Conservation (phyloP, 2,113 vertebrate species). For the Mixornis gularis region DNA sequence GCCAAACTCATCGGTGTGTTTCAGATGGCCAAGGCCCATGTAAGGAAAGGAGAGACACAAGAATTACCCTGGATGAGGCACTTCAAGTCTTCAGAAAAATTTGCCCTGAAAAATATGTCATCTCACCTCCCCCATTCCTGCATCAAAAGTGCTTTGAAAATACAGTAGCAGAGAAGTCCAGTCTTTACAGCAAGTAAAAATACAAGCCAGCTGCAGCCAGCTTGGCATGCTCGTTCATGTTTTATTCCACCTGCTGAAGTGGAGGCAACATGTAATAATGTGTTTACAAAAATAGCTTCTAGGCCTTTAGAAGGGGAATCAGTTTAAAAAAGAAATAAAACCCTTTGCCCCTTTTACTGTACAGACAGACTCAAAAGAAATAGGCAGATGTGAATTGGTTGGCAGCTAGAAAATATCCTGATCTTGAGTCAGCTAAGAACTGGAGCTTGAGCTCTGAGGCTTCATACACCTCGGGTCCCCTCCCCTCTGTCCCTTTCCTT, state of each 20-base stretch:
- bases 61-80: not conserved
- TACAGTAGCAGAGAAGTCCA: not conserved
- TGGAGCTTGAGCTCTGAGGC: not conserved
- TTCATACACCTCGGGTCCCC: not conserved
- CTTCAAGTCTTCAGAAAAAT: not conserved
- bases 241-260: not conserved
- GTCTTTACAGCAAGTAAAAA: not conserved
- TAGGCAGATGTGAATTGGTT: not conserved
- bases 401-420: not conserved
- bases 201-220: not conserved
- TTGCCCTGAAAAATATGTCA: not conserved
- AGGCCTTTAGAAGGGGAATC: not conserved
- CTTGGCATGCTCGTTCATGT: not conserved
- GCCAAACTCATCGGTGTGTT: slow-evolving; percentile 82
- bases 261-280: not conserved
- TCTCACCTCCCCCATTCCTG: not conserved
- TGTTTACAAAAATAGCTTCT: not conserved
- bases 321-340: not conserved
- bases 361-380: not conserved
- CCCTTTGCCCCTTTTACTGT: not conserved
- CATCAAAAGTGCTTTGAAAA: not conserved
- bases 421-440: not conserved
- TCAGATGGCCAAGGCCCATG: not conserved
- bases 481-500: not conserved
- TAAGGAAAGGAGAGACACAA: not conserved